phyloP scores from a whole-genome alignment of 2,797 vertebrate species.

The Lepilemur septentrionalis region DNA sequence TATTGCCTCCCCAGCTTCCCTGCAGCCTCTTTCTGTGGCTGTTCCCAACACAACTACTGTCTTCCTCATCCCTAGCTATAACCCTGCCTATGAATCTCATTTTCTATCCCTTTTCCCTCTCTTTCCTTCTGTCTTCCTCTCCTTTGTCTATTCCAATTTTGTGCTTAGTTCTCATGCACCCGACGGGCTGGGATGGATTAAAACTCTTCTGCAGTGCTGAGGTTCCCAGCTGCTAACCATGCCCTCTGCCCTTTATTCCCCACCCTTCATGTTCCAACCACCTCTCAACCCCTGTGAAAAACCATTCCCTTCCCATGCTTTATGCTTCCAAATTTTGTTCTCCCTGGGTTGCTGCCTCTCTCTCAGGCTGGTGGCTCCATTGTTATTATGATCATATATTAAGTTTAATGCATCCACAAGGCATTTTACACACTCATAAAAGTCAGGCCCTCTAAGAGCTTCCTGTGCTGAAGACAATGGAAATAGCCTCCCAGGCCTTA shows the following conservation, averaged over 20 bases:
- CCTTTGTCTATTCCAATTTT: background rate
- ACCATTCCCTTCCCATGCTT: slow-evolving; percentile 51
- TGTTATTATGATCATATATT: slow-evolving; percentile 78
- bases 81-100: background rate
- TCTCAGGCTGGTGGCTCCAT: slow-evolving; percentile 37
- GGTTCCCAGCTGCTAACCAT: background rate
- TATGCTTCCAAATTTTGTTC: slow-evolving; percentile 70
- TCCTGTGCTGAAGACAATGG: slow-evolving; percentile 48
- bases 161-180: background rate
- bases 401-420: slow-evolving; percentile 75
- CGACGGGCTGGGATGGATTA: background rate
- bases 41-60: background rate
- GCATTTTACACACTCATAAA: slow-evolving; percentile 77
- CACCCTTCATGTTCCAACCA: background rate
- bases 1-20: background rate
- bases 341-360: slow-evolving; percentile 59
- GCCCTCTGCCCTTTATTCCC: background rate
- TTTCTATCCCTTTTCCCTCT: background rate
- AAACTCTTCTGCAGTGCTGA: background rate
- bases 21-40: background rate
- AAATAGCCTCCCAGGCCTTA: slow-evolving; percentile 39
- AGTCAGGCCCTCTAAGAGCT: slow-evolving; percentile 66
- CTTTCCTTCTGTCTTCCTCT: background rate
- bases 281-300: background rate
- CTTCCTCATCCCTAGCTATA: background rate